A percentile compares a stretch with the other conserved stretches of the same genome.
Evolutionary conservation across 1,140 invertebrate genomes (phyloP).

Genomic region (Drosophila seguyi): DNA sequence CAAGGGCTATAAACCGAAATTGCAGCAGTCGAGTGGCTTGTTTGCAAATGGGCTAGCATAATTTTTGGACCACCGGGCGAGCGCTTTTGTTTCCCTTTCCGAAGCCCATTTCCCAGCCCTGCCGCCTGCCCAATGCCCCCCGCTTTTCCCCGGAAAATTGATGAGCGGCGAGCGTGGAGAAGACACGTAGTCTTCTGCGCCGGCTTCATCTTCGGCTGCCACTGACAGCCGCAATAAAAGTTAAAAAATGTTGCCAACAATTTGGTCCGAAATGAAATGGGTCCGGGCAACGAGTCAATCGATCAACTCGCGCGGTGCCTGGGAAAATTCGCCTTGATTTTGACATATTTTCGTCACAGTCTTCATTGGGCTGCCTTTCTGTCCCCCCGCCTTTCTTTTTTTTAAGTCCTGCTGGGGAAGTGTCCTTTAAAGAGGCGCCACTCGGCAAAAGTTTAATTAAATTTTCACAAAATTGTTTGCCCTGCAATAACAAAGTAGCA

Average conservation of each 20-base stretch:
- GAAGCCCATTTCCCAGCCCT: constrained; percentile 22
- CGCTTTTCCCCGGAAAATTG: constrained; percentile 46
- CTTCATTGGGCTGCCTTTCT: constrained; percentile 10
- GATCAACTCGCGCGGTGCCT: constrained; percentile 58
- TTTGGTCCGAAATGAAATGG: constrained; percentile 71
- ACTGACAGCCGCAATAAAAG: constrained; percentile 76
- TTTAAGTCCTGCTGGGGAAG: constrained; percentile 6
- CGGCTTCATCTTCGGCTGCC: constrained; percentile 36
- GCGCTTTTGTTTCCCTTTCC: constrained; percentile 41
- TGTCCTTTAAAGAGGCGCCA: constrained; percentile 59
- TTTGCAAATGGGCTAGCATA: constrained; percentile 78
- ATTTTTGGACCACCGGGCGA: constrained; percentile 47
- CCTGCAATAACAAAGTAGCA: constrained; percentile 65
- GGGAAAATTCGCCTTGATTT: constrained; percentile 55
- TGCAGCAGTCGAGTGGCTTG: constrained; percentile 67
- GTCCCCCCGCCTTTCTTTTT: not conserved
- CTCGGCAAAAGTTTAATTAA: constrained; percentile 68
- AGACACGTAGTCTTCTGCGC: constrained; percentile 49
- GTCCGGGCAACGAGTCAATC: constrained; percentile 68
- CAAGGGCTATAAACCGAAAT: constrained; percentile 46
- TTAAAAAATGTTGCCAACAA: constrained; percentile 77
- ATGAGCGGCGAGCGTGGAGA: constrained; percentile 59
- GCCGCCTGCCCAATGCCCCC: not conserved
- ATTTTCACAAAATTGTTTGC: constrained; percentile 68
- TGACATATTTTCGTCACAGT: constrained; percentile 67